These are phyloP conservation scores for Drosophila kuntzei DNA, from an alignment of 2,888 invertebrate genomes.

Conservation along the genomic window DNA sequence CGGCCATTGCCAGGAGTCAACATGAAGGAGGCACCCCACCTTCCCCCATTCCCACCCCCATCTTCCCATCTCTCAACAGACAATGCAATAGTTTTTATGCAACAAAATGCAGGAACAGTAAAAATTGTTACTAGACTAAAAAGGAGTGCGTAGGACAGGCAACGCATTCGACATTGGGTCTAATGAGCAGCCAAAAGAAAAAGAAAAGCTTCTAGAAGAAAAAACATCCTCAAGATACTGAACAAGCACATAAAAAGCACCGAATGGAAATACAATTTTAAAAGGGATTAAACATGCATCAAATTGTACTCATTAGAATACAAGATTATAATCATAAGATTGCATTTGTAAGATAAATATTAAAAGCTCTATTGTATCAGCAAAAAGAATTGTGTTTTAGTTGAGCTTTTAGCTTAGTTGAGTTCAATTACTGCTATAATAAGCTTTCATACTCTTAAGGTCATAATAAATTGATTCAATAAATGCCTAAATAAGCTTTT, in stretches of 20 bases:
- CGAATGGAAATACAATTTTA: neutral
- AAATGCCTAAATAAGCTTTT: too few species aligned
- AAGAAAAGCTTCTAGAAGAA: slow-evolving; percentile 6
- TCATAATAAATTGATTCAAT: too few species aligned
- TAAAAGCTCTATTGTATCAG: neutral
- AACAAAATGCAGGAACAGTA: slow-evolving; percentile 14
- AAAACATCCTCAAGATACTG: slow-evolving; percentile 7
- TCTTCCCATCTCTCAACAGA: slow-evolving; percentile 30
- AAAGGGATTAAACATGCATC: slow-evolving; percentile 2
- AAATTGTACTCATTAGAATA: slow-evolving; percentile 13
- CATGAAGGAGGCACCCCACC: slow-evolving; percentile 34
- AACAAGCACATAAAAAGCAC: slow-evolving; percentile 1
- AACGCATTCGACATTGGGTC: slow-evolving; percentile 61
- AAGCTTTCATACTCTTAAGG: neutral
- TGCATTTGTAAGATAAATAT: neutral
- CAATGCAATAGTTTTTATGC: slow-evolving; percentile 65
- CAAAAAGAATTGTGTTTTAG: too few species aligned
- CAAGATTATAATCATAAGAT: slow-evolving; percentile 5
- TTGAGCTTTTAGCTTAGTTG: neutral
- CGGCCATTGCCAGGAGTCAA: slow-evolving; percentile 50
- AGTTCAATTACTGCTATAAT: neutral
- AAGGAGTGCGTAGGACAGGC: slow-evolving; percentile 75
- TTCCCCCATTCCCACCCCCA: neutral
- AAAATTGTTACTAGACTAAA: slow-evolving; percentile 54
- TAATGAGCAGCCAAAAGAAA: slow-evolving; percentile 58